Evolutionary conservation across 2,888 invertebrate species (phyloP), one percentile per base, ranked within the genome.

Genomic region (Eristalis tenax): DNA sequence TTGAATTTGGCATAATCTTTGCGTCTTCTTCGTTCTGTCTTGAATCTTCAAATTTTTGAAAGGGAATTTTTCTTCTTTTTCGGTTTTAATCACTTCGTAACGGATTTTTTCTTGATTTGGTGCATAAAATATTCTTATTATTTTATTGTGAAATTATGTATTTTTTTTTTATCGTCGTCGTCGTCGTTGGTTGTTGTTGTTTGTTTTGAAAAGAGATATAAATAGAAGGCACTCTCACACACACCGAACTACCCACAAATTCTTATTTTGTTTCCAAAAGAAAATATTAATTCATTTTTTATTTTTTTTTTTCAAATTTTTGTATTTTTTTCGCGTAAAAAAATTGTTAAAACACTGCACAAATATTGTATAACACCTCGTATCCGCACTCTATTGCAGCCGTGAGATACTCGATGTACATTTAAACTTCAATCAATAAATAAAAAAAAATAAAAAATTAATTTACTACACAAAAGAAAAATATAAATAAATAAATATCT

Each of bases 1-100:
- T 83, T 61, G 87, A 83, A 83, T 87, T 87, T 76, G 75, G 79
- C 87, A 87, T 87, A 23, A 68, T 78, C 18, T 70, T 70, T 74
- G 56, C 13, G 43, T 43, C 22, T 43, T 43, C 61, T 69, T 61
- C 59, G 28, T 74, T 23, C 35, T 70, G 18, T 18, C 18, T 50
- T n/a, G 32, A 28, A 32, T 32, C 1, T 32, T 8, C 6, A 10
- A 10, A 10, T 26, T 26, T 32, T 32, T 32, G 8, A 32, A 32
- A 32, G 8, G 32, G 10, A 18, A 18, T 50, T 0, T 18, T 50
- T 18, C n/a, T 2, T 2, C 5, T 59, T 64, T 68, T 78, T 83
- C 65, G 65, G 15, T 57, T 61, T 38, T 23, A 18, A 43, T 68
- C 74, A 73, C 66, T 40, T 56, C 38, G 28, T 71, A 23, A 1